Base-by-base conservation (phyloP, 2,888 invertebrate genomes). In the Ctena decussata region DNA sequence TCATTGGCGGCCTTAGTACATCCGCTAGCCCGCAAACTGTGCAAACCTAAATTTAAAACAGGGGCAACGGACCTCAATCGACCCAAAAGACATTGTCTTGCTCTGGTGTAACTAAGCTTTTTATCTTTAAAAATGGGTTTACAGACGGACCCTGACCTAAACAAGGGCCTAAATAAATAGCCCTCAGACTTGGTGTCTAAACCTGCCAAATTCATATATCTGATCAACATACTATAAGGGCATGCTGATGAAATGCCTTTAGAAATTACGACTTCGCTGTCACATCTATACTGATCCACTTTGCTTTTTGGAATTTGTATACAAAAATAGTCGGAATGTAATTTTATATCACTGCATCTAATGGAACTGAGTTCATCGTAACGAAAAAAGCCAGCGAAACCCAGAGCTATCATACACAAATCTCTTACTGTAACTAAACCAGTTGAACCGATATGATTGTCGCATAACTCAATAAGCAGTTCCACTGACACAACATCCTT, bases 401-500 rank as follows among this genome's bases (percentile, higher is more conserved):
- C 73, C 65, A 88, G 30, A 35, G 84, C 35, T 49, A 85, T 82
- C 81, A 84, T 84, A 44, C 73, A 77, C n/a, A 88, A 37, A 65
- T 84, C 84, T 27, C 85, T 80, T 12, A 85, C 44, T 12, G 84
- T 41, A 46, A 73, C 24, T 35, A 85, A 12, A 75, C 81, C 75
- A 24, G 5, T 39, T n/a, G 24, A 35, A 39, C 75, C 44, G 15
- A n/a, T 24, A 46, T 71, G 44, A 41, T 24, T 80, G 21, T 71
- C 24, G 35, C 80, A 85, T 0, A 82, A 15, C 6, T 78, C 69
- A 18, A 71, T 78, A 30, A 88, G 65, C 69, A 79, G 83, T 21
- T 85, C 73, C n/a, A 46, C 5, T 3, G 82, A 39, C 18, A 86
- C 8, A 49, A 49, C 49, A 21, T 49, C 49, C 21, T 39, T 88